Conservation (phyloP, 2,113 vertebrate genomes). For the Gadus chalcogrammus region DNA sequence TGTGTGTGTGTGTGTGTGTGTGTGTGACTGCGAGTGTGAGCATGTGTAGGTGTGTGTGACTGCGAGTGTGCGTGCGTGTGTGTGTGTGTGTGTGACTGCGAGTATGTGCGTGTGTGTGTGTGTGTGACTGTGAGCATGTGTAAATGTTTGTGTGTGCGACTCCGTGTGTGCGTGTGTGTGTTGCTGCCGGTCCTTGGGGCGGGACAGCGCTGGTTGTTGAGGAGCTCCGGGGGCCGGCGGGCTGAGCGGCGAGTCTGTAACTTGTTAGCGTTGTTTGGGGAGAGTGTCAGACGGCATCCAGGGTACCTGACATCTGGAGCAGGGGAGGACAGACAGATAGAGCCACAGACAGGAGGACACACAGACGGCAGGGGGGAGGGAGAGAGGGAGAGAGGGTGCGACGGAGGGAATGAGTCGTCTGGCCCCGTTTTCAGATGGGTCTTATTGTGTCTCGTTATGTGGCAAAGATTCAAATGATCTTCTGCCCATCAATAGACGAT, state of each 20-base stretch:
- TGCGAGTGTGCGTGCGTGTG: constrained; percentile 23
- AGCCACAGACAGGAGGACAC: not conserved
- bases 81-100: not conserved
- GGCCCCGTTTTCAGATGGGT: not conserved
- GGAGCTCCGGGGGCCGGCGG: constrained; percentile 43
- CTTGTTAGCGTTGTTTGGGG: constrained; percentile 73
- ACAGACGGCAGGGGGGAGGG: not conserved
- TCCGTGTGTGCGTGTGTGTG: not conserved
- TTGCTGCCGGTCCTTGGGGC: constrained; percentile 11
- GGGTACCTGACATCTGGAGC: constrained; percentile 72
- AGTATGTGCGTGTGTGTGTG: not conserved
- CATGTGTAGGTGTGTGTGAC: not conserved
- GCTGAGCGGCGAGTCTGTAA: constrained; percentile 58
- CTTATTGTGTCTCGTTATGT: not conserved
- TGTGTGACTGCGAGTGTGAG: not conserved
- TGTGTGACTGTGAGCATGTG: not conserved
- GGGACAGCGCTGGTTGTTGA: constrained; percentile 11
- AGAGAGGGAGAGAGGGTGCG: not conserved
- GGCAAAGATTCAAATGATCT: no score
- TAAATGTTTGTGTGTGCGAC: not conserved
- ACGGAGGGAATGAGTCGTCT: not conserved
- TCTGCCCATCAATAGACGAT: no score
- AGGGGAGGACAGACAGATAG: constrained; percentile 10
- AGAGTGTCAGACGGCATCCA: constrained; percentile 72
- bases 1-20: not conserved